Base-by-base conservation (phyloP, 2,888 invertebrate genomes). In the Pachydiplax longipennis region DNA sequence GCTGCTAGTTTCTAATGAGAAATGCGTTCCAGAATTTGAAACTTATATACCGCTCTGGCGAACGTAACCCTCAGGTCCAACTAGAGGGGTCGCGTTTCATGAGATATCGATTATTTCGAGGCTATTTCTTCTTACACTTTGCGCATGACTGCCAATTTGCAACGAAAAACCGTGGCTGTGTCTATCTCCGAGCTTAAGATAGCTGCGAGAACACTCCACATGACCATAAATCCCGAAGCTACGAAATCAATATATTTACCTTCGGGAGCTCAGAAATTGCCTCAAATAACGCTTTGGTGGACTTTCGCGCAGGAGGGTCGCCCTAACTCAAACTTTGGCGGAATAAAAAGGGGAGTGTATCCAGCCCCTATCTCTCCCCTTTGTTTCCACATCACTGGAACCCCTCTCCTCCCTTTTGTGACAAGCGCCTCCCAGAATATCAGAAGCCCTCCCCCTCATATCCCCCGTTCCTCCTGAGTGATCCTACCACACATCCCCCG, bases 321-420 rank as follows among this genome's bases (percentile, higher is more conserved):
- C 87, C 87, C 58, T 87, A 37, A 61, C 87, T 87, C 87, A 87
- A 87, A 87, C 87, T 87, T 87, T 53, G 87, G 35, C 87, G 37
- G 61, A 87, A 48, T 53, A 87, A 65, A 87, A n/a, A 40, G 83
- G 18, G 83, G 22, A 18, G 53, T 53, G 31, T 35, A 13, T 25
- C 53, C 83, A 13, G n/a, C 82, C 83, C 35, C 37, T 87, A 87
- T 87, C 87, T 87, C 87, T 61, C 61, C 87, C 87, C 87, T 87
- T 87, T 61, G 87, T 87, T 87, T 87, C 87, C 65, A 61, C 87
- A 87, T 87, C 87, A 87, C 58, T 87, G 87, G 40, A 87, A 61
- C 87, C 58, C 35, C 82, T n/a, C n/a, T 65, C 87, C 40, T 40
- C 87, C 83, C 61, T 22, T 87, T 87, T 87, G 87, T 87, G 87